phyloP scores from a whole-genome alignment of 2,888 invertebrate species.

The Nemurella pictetii region DNA sequence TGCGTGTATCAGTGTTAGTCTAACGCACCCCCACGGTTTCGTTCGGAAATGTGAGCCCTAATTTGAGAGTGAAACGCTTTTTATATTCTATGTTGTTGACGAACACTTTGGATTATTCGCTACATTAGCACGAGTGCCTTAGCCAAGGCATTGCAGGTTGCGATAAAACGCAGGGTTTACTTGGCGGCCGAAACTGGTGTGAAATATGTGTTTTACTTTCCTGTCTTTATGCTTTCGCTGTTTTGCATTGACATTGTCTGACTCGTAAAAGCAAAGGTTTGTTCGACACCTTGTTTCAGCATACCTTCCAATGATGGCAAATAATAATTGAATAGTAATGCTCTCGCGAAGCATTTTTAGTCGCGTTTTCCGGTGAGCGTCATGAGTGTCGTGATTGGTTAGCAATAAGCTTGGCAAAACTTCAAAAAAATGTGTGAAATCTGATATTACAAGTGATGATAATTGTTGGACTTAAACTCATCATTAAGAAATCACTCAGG shows the following conservation, averaged over 20 bases:
- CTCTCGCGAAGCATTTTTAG: no score
- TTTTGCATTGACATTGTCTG: background rate
- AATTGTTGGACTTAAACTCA: no score
- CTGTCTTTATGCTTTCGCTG: background rate
- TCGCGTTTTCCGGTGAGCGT: no score
- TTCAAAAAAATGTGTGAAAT: no score
- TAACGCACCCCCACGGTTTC: background rate
- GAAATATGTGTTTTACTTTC: background rate
- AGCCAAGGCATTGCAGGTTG: conserved; percentile 46
- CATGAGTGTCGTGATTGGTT: background rate
- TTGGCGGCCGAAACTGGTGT: background rate
- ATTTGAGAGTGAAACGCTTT: conserved; percentile 37
- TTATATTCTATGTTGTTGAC: conserved; percentile 41
- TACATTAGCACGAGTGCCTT: conserved; percentile 48
- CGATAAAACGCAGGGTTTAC: background rate
- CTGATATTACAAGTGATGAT: no score
- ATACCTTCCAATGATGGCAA: background rate
- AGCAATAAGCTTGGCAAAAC: no score
- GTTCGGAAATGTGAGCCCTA: background rate
- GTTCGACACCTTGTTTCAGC: background rate
- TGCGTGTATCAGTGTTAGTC: background rate
- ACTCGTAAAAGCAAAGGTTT: background rate
- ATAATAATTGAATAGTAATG: no score
- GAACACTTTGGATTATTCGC: conserved; percentile 35
- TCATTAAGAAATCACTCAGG: no score